These are phyloP conservation scores for Alsophila aescularia DNA, from an alignment of 2,888 invertebrate genomes.

Conservation along the genomic window DNA sequence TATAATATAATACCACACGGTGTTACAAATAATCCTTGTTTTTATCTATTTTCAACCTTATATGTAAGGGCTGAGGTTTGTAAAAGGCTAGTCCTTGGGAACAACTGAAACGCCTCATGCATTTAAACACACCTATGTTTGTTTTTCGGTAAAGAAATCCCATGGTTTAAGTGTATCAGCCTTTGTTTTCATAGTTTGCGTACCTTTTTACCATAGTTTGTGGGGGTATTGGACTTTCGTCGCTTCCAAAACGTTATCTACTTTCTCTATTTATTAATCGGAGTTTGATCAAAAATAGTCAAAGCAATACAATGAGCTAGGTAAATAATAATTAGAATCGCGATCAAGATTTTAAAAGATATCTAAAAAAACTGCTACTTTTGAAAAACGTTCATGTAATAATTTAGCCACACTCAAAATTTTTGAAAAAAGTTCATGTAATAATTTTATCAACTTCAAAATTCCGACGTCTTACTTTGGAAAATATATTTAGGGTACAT, in stretches of 20 bases:
- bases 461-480: not conserved
- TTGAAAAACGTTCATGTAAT: no score
- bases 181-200: constrained; percentile 14
- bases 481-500: not conserved
- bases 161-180: constrained; percentile 4
- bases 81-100: not conserved
- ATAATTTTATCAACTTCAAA: not conserved
- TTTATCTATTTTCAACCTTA: constrained; percentile 1
- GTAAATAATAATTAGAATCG: no score
- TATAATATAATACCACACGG: constrained; percentile 10
- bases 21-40: not conserved
- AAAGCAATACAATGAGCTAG: no score
- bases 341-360: no score
- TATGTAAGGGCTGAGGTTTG: not conserved
- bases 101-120: constrained; percentile 5
- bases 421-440: no score
- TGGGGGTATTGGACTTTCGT: not conserved
- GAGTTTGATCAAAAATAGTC: no score
- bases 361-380: no score
- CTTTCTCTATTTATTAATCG: no score
- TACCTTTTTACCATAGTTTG: not conserved
- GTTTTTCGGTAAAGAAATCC: constrained; percentile 11
- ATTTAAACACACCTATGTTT: constrained; percentile 24
- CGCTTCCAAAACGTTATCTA: no score
- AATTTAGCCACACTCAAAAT: no score